A percentile compares a stretch with the other conserved stretches of the same genome.
These are phyloP conservation scores for Hippasteria phrygiana DNA, from an alignment of 53 echinoderm and acorn worm species.

Conservation along the genomic window DNA sequence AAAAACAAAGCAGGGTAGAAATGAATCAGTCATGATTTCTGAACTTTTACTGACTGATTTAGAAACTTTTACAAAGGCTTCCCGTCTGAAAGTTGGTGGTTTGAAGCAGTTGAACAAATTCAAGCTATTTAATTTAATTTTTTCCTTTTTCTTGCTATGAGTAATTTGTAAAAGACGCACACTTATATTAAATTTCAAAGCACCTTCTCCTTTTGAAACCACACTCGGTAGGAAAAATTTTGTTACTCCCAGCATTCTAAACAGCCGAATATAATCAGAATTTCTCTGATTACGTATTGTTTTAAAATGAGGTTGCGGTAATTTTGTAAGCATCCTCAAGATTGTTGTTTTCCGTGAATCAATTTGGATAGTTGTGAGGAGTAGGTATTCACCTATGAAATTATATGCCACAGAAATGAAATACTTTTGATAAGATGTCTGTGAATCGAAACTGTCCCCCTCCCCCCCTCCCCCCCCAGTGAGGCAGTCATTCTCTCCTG, in stretches of 20 bases:
- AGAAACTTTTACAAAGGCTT: background rate
- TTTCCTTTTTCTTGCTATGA: background rate
- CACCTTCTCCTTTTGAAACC: background rate
- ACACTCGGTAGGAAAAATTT: no score
- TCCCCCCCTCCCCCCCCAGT: no score
- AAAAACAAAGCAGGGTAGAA: background rate
- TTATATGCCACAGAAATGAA: constrained; percentile 16
- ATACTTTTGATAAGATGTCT: constrained; percentile 24
- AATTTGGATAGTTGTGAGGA: no score
- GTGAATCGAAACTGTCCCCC: background rate
- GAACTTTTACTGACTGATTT: background rate
- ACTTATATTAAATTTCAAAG: background rate
- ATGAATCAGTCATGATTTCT: background rate
- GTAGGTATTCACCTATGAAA: background rate
- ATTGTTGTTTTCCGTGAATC: no score
- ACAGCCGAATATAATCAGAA: background rate
- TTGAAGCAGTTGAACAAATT: background rate
- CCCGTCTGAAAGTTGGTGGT: background rate
- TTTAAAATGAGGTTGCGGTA: no score
- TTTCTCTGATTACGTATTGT: no score
- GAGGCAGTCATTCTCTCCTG: background rate
- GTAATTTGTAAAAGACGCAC: no score
- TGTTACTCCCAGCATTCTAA: no score
- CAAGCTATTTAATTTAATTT: background rate
- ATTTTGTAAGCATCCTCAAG: no score